Conservation (phyloP, 2,888 invertebrate genomes). For the Volucella bombylans region DNA sequence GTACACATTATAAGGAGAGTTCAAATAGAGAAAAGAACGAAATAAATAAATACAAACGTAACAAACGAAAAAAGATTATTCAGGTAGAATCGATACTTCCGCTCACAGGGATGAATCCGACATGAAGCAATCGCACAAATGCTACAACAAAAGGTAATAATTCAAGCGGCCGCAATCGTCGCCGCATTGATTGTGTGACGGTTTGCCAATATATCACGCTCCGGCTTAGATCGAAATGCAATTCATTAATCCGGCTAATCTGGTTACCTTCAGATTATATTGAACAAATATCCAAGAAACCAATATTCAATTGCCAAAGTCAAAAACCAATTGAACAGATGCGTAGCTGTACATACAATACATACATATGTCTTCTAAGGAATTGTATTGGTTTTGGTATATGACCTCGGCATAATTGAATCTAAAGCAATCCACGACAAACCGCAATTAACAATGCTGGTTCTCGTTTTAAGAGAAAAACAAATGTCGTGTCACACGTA, state of each 20-base stretch:
- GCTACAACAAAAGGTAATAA: conserved; percentile 68
- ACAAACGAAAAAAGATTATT: conserved; percentile 52
- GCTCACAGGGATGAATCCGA: conserved; percentile 62
- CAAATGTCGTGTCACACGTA: too few species aligned
- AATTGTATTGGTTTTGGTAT: too few species aligned
- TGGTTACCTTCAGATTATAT: conserved; percentile 69
- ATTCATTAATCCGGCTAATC: conserved; percentile 72
- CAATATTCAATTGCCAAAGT: conserved; percentile 43
- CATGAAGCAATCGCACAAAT: conserved; percentile 65
- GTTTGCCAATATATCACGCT: conserved; percentile 71
- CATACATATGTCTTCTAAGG: too few species aligned
- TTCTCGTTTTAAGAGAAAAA: too few species aligned
- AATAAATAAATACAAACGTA: conserved; percentile 34
- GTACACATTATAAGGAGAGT: conserved; percentile 33
- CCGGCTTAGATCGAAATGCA: conserved; percentile 70
- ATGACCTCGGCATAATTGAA: too few species aligned
- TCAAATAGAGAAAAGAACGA: conserved; percentile 12
- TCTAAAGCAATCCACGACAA: too few species aligned
- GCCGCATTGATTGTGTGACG: conserved; percentile 65
- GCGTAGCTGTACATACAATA: not conserved
- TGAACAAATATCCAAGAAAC: conserved; percentile 58
- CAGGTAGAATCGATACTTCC: conserved; percentile 70
- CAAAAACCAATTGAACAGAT: conserved; percentile 56
- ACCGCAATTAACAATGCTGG: too few species aligned
- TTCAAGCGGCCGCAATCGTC: conserved; percentile 69